Base-by-base conservation (phyloP, 2,888 invertebrate genomes). In the Antheraea assamensis region DNA sequence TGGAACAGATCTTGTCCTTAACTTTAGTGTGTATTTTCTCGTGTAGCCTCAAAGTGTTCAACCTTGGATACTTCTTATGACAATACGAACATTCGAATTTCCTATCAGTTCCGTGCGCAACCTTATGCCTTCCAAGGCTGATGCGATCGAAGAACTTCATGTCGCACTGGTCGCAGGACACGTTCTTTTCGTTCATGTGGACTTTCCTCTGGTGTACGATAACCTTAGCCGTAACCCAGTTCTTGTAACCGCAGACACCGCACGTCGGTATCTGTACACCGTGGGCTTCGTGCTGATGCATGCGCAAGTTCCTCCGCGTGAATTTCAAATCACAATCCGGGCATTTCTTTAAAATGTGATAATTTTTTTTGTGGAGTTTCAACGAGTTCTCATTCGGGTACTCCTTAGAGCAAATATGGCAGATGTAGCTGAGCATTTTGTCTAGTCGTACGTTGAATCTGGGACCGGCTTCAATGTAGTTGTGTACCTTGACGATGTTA, bases 1-100 rank as follows among this genome's bases (percentile, higher is more conserved):
- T 71, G 0, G 55, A n/a, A 30, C 83, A 84, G n/a, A 77, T 75
- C 42, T 82, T 75, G 58, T 73, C 68, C 72, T 70, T 74, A 3
- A 73, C 78, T 0, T 81, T 79, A 10, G 79, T 80, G 42, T 83
- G 82, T 24, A 83, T 82, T 70, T 72, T 79, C 71, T 78, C 79
- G 49, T 84, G 85, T 21, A 64, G 10, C 7, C n/a, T 70, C 72
- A 80, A 42, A 15, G 80, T 76, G 5, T 35, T 72, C 8, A 24
- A 31, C n/a, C 81, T 75, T 10, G 75, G 74, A 74, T 86, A 88
- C 21, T 77, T 78, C 75, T 89, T 88, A n/a, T 81, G 80, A 75
- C 89, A 89, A 58, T 76, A 82, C 10, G 75, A 71, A 74, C 88
- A 89, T 21, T 82, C 77, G 71, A 79, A 83, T 7, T 79, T 78